A percentile compares a stretch with the other conserved stretches of the same genome.
phyloP scores from a whole-genome alignment of 2,888 invertebrate genomes.

The Amphiduros pacificus region DNA sequence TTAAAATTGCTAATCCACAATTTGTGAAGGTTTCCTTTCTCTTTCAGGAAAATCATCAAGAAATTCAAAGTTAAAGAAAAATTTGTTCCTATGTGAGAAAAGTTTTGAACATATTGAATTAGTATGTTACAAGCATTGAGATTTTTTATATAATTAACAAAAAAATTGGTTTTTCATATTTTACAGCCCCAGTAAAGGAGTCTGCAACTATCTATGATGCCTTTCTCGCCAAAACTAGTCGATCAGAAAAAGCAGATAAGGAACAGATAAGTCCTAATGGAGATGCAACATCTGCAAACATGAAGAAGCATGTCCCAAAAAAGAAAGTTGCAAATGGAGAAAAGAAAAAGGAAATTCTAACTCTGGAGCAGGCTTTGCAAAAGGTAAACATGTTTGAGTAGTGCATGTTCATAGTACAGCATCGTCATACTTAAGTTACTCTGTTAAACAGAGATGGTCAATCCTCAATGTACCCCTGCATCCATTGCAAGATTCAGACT shows the following conservation, averaged over 20 bases:
- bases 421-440: neutral
- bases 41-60: too few relatives aligned
- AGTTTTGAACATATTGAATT: too few relatives aligned
- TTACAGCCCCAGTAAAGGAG: constrained; percentile 51
- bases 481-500: neutral
- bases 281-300: constrained; percentile 7
- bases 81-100: too few relatives aligned
- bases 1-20: too few relatives aligned
- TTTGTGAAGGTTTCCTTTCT: too few relatives aligned
- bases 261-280: constrained; percentile 17
- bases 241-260: too few relatives aligned
- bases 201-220: constrained; percentile 54
- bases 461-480: neutral
- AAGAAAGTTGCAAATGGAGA: constrained; percentile 23
- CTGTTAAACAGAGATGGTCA: too few relatives aligned
- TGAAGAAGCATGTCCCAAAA: constrained; percentile 22
- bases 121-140: too few relatives aligned
- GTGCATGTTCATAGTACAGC: neutral
- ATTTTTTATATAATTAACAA: too few relatives aligned
- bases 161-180: neutral
- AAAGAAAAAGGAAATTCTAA: constrained; percentile 29
- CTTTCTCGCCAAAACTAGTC: too few relatives aligned
- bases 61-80: too few relatives aligned
- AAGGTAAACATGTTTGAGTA: constrained; percentile 29
- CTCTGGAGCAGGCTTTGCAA: constrained; percentile 36